Evolutionary conservation across 2,888 invertebrate genomes (phyloP), one percentile per base, ranked within the genome.

Genomic region (Hypercompe scribonia): DNA sequence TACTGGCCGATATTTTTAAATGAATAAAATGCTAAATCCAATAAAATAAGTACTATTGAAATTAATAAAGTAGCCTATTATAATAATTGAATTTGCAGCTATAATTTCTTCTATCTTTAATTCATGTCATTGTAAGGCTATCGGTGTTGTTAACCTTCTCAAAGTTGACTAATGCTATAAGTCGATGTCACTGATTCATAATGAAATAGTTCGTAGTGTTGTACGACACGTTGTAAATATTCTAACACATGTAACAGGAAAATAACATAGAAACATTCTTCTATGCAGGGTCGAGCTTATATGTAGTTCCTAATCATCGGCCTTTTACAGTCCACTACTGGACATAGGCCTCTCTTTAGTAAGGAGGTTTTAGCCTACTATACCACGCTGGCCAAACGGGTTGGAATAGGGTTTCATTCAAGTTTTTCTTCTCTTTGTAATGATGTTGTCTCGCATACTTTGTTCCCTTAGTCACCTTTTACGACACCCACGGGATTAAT

Each of bases 131-230:
- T 81, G 21, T 63, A 42, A 70, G 46, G 42, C 39, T 71, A 72
- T 88, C 80, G 78, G 82, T 88, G 88, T 88, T 85, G 86, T 88
- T 73, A 81, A 81, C 87, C 89, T 87, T 86, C 15, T 28, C 54
- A 54, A 21, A 76, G 34, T 75, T 64, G 39, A 65, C n/a, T 46
- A 66, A 71, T 67, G 65, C 70, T 33, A 65, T 21, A 69, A 39
- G 75, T 68, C 50, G 34, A 68, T 68, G 46, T 68, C 58, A 68
- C 42, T 24, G 11, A 28, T 21, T 61, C 71, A 71, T 70, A 78
- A 70, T 28, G 69, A 39, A 46, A 73, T 0, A 50, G 70, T 67
- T 64, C 46, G 63, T 54, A 50, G 39, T 39, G 8, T 67, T 42
- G 73, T 79, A 63, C 70, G 24, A 73, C 83, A 84, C 80, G 58